Evolutionary conservation across 2,888 invertebrate genomes (phyloP), one percentile per base, ranked within the genome.

Genomic region (Amiota mariae): DNA sequence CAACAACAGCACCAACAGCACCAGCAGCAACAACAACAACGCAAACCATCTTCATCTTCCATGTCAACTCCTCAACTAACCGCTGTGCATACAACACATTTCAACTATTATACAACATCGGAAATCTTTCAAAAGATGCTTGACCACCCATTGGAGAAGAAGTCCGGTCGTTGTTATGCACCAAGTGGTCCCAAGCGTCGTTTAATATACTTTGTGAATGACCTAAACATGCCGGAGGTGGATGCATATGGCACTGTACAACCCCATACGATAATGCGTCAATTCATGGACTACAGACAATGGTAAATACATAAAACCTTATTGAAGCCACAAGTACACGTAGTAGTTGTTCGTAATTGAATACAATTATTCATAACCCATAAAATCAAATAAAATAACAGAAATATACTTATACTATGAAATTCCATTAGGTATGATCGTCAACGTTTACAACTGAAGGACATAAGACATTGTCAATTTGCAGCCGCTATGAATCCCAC

Each of bases 161-260:
- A 98, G 88, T 97, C 98, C 0, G 98, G 98, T 0, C 93, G 96
- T 75, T 97, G 95, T 88, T 98, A 94, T 87, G 98, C 97, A 0
- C 98, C 98, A 6, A 95, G 96, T 0, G 98, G 97, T 10, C 85
- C 87, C 20, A 96, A 93, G 86, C 93, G 88, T 8, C 84, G 93
- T 24, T 94, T 98, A 91, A 94, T 98, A 76, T 98, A 98, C 90
- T 98, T 98, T 88, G 94, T 98, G 75, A 98, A 98, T 86, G 98
- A 98, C 87, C 93, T 98, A 92, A 98, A 98, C 89, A 98, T 98
- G 97, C 98, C 98, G 0, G 97, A 97, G 91, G 97, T 98, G 6
- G 98, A 98, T 90, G 93, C 93, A 72, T 98, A 98, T 88, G 97
- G 96, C 75, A 98, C 98, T 0, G 98, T 98, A 13, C 98, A 98